phyloP scores from a whole-genome alignment of 53 echinoderm and acorn worm species.

The Apostichopus leukothele region DNA sequence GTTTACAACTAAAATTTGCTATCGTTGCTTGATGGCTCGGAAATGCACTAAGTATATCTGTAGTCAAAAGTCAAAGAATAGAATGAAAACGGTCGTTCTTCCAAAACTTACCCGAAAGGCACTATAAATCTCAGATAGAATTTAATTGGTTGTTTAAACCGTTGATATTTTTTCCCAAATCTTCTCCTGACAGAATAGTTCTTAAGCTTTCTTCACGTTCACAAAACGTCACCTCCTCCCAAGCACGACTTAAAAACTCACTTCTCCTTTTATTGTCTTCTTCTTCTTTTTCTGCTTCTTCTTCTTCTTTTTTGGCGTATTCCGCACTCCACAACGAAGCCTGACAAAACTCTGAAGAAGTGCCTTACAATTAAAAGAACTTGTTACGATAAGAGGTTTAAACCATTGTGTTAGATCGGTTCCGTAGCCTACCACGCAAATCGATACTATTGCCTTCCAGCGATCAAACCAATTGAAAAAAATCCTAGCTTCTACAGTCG shows the following conservation, averaged over 20 bases:
- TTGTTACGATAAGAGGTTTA: neutral
- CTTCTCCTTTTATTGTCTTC: neutral
- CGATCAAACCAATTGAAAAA: neutral
- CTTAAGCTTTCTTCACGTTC: neutral
- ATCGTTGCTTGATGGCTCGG: too few species aligned
- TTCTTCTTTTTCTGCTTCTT: neutral
- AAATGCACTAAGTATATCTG: too few species aligned
- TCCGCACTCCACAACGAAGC: conserved; percentile 8
- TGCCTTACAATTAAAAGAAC: neutral
- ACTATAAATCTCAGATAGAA: conserved; percentile 5
- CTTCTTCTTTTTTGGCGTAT: conserved; percentile 15
- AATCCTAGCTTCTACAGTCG: conserved; percentile 12
- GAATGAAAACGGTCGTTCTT: too few species aligned
- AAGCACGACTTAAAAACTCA: neutral
- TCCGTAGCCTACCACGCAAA: conserved; percentile 6
- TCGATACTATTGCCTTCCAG: conserved; percentile 36
- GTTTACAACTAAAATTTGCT: too few species aligned
- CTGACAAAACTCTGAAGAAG: neutral
- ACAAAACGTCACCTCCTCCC: neutral
- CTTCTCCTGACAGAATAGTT: neutral
- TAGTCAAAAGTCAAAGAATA: too few species aligned
- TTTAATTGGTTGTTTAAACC: neutral
- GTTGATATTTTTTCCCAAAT: neutral
- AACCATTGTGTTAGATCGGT: conserved; percentile 30
- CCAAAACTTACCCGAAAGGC: conserved; percentile 17